These are phyloP conservation scores for Bufo gargarizans DNA, from an alignment of 2,113 vertebrate species.

Conservation along the genomic window DNA sequence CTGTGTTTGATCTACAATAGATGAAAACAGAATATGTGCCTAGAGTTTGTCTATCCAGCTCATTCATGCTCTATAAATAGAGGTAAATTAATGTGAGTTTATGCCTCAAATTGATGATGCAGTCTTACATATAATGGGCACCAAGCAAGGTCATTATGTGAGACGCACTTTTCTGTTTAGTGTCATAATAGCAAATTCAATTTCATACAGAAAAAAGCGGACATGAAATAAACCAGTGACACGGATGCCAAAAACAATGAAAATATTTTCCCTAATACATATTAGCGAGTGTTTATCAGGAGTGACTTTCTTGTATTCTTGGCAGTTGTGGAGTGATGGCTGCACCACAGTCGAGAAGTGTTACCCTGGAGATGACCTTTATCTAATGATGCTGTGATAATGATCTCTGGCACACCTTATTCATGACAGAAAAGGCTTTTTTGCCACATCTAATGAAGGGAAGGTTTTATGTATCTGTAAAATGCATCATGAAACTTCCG, in stretches of 20 bases:
- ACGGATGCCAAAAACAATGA: neutral
- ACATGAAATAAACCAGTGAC: neutral
- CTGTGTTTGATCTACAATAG: too few relatives aligned
- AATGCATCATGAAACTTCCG: slow-evolving; percentile 49
- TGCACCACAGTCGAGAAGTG: slow-evolving; percentile 18
- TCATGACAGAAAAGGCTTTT: slow-evolving; percentile 20
- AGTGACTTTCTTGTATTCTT: neutral
- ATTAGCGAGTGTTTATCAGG: neutral
- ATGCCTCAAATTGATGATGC: neutral
- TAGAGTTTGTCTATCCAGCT: too few relatives aligned
- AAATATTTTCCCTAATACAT: slow-evolving; percentile 25
- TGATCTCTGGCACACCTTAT: slow-evolving; percentile 47
- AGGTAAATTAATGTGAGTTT: neutral
- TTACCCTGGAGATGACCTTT: slow-evolving; percentile 43
- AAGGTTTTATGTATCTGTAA: slow-evolving; percentile 43
- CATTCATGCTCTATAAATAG: neutral
- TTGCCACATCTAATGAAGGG: slow-evolving; percentile 32
- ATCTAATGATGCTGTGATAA: slow-evolving; percentile 49
- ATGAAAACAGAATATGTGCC: too few relatives aligned
- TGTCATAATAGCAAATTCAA: neutral
- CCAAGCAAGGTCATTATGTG: neutral
- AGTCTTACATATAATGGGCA: neutral
- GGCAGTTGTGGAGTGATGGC: slow-evolving; percentile 24
- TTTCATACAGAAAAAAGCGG: neutral
- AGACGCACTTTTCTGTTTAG: neutral